A percentile compares a stretch with the other conserved stretches of the same genome.
Evolutionary conservation across 2,888 invertebrate species (phyloP).

Genomic region (Dysmachus trigonus): DNA sequence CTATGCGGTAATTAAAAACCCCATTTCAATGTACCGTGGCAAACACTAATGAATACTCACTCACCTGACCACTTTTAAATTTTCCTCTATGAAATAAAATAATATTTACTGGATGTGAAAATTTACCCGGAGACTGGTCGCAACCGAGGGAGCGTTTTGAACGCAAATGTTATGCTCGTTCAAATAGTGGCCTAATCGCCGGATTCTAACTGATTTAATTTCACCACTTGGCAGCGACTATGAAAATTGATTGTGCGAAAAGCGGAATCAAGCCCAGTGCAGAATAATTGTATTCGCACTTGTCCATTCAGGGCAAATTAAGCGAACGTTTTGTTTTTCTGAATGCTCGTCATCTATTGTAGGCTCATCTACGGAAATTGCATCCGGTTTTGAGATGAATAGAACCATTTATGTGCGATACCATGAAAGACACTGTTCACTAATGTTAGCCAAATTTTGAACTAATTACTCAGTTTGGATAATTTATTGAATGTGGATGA

Average conservation of each 20-base stretch:
- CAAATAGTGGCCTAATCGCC: background rate
- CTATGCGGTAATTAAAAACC: background rate
- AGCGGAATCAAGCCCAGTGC: background rate
- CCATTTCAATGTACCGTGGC: background rate
- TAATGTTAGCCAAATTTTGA: background rate
- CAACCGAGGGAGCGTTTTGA: background rate
- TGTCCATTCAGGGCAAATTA: background rate
- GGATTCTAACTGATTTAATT: background rate
- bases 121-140: background rate
- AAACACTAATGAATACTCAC: background rate
- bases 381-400: background rate
- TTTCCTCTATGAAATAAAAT: background rate
- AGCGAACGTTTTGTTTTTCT: background rate
- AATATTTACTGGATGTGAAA: background rate
- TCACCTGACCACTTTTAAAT: background rate
- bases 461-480: background rate
- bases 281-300: background rate
- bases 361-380: background rate
- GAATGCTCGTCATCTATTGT: background rate
- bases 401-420: background rate
- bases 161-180: background rate
- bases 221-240: background rate
- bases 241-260: background rate
- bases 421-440: background rate
- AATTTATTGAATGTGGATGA: background rate